Conservation (phyloP, 2,797 vertebrate genomes). For the Darevskia nairensis region DNA sequence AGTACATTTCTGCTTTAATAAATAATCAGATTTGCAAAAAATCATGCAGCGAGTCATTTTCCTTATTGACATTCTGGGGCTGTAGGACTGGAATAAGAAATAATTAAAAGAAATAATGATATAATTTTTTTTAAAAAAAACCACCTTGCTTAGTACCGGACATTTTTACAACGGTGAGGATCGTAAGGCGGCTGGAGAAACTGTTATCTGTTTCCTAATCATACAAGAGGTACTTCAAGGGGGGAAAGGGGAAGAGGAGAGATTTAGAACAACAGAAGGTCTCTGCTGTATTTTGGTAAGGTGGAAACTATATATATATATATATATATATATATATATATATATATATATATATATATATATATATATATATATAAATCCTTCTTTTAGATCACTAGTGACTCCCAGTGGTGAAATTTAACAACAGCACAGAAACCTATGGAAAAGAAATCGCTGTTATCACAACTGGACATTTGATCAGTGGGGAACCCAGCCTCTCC, state of each 20-base stretch:
- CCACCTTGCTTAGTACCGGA: slow-evolving; percentile 10
- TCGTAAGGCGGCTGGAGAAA: not conserved
- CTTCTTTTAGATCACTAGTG: slow-evolving; percentile 70
- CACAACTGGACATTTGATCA: not conserved
- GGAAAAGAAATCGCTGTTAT: rapidly evolving
- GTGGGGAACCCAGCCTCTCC: not conserved
- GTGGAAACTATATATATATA: not conserved
- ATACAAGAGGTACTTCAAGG: slow-evolving; percentile 11
- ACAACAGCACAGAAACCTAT: not conserved
- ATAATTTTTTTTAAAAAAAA: not conserved
- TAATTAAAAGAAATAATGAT: slow-evolving; percentile 10
- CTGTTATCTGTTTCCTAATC: slow-evolving; percentile 16
- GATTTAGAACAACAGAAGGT: slow-evolving; percentile 42
- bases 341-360: too few relatives aligned
- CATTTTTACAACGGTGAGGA: not conserved
- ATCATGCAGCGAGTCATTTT: not conserved
- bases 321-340: too few relatives aligned
- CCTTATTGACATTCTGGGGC: not conserved
- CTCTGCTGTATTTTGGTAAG: slow-evolving; percentile 41
- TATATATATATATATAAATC: too few relatives aligned
- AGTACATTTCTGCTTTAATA: slow-evolving; percentile 36
- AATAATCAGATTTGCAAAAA: slow-evolving; percentile 1
- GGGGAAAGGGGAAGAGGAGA: slow-evolving; percentile 27
- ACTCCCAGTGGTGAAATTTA: slow-evolving; percentile 71
- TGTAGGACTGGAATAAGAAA: slow-evolving; percentile 32